These are phyloP conservation scores for Harpagoxenus sublaevis DNA, from an alignment of 2,888 invertebrate species.

Conservation along the genomic window DNA sequence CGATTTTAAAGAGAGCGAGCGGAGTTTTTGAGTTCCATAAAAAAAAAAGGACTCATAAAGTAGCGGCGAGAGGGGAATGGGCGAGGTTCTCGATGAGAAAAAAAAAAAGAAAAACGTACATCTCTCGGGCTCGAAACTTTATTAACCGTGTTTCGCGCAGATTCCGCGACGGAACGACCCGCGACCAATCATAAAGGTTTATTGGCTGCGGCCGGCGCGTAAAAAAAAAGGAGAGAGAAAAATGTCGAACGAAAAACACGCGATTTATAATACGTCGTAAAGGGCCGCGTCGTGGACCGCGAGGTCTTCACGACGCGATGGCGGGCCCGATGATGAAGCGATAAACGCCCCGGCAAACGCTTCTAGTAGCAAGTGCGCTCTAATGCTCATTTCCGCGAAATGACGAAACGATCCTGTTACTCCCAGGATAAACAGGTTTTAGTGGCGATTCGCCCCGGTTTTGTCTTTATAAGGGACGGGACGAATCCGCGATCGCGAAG, in stretches of 20 bases:
- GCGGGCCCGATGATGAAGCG: constrained; percentile 38
- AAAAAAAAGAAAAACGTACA: constrained; percentile 24
- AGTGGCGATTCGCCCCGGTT: constrained; percentile 30
- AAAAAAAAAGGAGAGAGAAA: not conserved
- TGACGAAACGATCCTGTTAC: constrained; percentile 41
- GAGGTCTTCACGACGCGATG: constrained; percentile 28
- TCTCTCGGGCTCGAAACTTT: constrained; percentile 61
- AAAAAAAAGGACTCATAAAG: constrained; percentile 69
- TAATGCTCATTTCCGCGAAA: constrained; percentile 16
- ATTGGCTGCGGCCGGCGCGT: constrained; percentile 40
- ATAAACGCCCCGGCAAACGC: constrained; percentile 43
- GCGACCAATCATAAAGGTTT: constrained; percentile 68
- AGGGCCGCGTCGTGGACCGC: not conserved
- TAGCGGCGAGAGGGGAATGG: constrained; percentile 32
- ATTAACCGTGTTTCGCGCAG: constrained; percentile 65
- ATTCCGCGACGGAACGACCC: constrained; percentile 60
- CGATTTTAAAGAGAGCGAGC: constrained; percentile 14
- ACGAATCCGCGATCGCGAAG: constrained; percentile 19
- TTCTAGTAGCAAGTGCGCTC: constrained; percentile 20
- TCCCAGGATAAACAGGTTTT: constrained; percentile 23
- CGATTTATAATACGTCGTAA: constrained; percentile 49
- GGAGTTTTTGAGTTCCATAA: constrained; percentile 67
- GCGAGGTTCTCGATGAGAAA: constrained; percentile 47
- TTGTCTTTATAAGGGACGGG: constrained; percentile 15
- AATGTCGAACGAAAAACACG: constrained; percentile 24